Base-by-base conservation (phyloP, 2,888 invertebrate species). In the Synergus laeviventris region DNA sequence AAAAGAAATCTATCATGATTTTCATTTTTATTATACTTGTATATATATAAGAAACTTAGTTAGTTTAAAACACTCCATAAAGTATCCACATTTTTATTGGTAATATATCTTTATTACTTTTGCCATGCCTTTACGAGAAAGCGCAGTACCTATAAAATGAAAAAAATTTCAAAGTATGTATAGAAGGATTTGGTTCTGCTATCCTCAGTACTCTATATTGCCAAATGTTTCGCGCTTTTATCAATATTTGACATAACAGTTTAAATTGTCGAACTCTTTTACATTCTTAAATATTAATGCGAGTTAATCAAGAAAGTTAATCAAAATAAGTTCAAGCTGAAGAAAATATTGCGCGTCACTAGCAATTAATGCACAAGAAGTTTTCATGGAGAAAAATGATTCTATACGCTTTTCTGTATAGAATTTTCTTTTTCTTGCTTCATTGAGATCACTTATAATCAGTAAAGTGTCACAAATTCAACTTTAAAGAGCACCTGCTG, bases 41-140 rank as follows among this genome's bases (percentile, higher is more conserved):
- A 1, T 16, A 8, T 2, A n/a, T 49, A 49, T n/a, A 49, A 49
- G n/a, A 31, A n/a, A n/a, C n/a, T n/a, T n/a, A n/a, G 1, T n/a
- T 9, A n/a, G 9, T n/a, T n/a, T 49, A 8, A 49, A 49, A 49
- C 9, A 49, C n/a, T n/a, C n/a, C n/a, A 49, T 49, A n/a, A 49
- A 49, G n/a, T 2, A 49, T 14, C n/a, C 8, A 1, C n/a, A 0
- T 49, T 49, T 31, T 49, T 49, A 49, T 49, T n/a, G 9, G 49
- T n/a, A 49, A 49, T 49, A 49, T 49, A n/a, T 49, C 49, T 45
- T 49, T 49, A 49, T 49, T n/a, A 8, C 49, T 49, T 49, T 49
- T 49, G 8, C 49, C 8, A n/a, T 49, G n/a, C 49, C 7, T 49
- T 49, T 49, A n/a, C 49, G 49, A 49, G n/a, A 49, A 49, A n/a